phyloP scores from a whole-genome alignment of 2,113 vertebrate genomes.

The Lichenostomus cassidix region DNA sequence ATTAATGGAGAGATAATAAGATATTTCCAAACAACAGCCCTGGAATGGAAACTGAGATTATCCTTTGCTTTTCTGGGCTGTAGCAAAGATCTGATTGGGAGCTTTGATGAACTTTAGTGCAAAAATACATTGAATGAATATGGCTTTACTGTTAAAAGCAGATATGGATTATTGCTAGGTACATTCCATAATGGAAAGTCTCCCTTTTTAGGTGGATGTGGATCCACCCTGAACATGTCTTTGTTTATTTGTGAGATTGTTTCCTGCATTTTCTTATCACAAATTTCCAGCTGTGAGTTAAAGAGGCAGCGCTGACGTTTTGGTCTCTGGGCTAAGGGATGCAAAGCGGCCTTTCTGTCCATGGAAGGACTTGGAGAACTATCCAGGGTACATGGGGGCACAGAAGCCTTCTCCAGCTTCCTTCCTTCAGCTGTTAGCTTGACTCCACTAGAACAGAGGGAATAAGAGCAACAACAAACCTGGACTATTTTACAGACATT shows the following conservation, averaged over 20 bases:
- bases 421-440: not conserved
- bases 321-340: not conserved
- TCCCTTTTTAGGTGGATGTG: constrained; percentile 1
- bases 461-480: not conserved
- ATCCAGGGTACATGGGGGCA: not conserved
- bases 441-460: not conserved
- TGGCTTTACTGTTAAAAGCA: constrained; percentile 4
- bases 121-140: not conserved
- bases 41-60: not conserved
- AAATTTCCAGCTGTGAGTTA: constrained; percentile 53
- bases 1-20: not conserved
- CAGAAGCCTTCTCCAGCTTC: not conserved
- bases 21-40: not conserved
- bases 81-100: not conserved
- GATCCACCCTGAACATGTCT: constrained; percentile 38
- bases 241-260: constrained; percentile 61
- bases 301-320: not conserved
- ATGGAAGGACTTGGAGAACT: not conserved
- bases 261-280: constrained; percentile 72
- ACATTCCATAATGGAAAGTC: constrained; percentile 39
- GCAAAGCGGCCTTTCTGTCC: not conserved
- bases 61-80: not conserved
- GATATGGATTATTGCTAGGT: not conserved
- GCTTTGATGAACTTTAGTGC: not conserved
- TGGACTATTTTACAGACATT: not conserved